Percentiles rank a stretch among this genome's conserved stretches.
Evolutionary conservation across 2,113 vertebrate genomes (phyloP).

Genomic region (Indicator maculatus): DNA sequence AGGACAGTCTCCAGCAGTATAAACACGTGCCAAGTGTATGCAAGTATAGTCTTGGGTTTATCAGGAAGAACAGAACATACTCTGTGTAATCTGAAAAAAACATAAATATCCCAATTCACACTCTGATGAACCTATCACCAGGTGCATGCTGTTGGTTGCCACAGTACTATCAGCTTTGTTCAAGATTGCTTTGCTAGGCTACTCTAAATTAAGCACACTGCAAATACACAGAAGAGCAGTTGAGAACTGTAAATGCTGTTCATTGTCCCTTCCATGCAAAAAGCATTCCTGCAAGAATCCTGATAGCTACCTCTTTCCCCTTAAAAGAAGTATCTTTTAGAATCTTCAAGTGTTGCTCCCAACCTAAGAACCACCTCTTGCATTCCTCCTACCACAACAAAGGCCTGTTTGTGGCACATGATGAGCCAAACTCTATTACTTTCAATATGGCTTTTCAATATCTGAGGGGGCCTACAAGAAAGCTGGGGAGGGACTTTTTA

Average conservation of each 20-base stretch:
- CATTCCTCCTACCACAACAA: background rate
- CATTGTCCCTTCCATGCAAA: background rate
- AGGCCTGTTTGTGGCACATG: background rate
- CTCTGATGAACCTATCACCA: background rate
- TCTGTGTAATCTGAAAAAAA: background rate
- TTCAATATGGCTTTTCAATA: no score
- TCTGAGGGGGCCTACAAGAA: no score
- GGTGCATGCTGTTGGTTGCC: background rate
- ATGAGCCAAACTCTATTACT: background rate
- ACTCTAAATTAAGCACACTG: background rate
- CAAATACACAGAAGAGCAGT: background rate
- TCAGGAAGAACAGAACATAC: background rate
- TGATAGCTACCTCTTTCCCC: background rate
- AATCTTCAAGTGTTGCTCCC: background rate
- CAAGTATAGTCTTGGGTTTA: background rate
- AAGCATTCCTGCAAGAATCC: background rate
- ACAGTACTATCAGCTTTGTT: background rate
- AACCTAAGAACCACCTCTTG: background rate
- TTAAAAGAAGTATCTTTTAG: background rate
- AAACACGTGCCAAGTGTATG: background rate
- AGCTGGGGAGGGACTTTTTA: no score
- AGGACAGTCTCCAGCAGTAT: no score
- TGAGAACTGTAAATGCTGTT: background rate
- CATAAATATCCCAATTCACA: background rate
- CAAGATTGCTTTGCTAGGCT: background rate